These are phyloP conservation scores for Acrocyrtus sp. DNA, from an alignment of 2,888 invertebrate species.

Conservation along the genomic window DNA sequence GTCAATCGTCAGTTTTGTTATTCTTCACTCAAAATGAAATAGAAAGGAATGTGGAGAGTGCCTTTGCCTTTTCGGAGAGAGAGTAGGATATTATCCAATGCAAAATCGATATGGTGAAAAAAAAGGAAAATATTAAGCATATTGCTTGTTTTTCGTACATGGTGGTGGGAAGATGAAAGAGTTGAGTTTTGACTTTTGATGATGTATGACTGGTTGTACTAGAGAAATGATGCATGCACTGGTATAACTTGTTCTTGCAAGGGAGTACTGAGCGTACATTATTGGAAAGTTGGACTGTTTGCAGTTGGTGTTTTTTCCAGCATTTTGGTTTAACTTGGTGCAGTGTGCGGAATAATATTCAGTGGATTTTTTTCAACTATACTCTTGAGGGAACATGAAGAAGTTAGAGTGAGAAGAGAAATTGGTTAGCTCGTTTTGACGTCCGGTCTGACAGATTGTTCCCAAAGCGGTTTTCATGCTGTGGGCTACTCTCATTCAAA, in stretches of 20 bases:
- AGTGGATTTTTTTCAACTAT: background rate
- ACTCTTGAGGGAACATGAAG: constrained; percentile 4
- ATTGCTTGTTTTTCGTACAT: background rate
- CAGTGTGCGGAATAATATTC: background rate
- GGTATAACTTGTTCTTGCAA: no score
- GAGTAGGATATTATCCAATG: no score
- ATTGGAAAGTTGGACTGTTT: no score
- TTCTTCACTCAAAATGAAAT: no score
- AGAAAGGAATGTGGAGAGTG: no score
- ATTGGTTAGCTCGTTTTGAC: constrained; percentile 23
- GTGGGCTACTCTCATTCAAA: no score
- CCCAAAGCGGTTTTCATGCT: constrained; percentile 17
- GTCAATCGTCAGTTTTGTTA: no score
- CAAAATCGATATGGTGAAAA: background rate
- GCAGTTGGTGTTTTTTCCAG: background rate
- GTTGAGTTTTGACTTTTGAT: background rate
- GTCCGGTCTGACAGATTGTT: constrained; percentile 47
- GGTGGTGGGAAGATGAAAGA: background rate
- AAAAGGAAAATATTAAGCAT: background rate
- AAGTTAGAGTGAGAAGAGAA: background rate
- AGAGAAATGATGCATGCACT: no score
- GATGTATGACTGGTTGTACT: no score
- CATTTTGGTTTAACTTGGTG: background rate
- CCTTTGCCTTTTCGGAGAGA: no score
- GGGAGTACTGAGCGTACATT: no score